phyloP scores from a whole-genome alignment of 2,888 invertebrate genomes.

The Macaria liturata region DNA sequence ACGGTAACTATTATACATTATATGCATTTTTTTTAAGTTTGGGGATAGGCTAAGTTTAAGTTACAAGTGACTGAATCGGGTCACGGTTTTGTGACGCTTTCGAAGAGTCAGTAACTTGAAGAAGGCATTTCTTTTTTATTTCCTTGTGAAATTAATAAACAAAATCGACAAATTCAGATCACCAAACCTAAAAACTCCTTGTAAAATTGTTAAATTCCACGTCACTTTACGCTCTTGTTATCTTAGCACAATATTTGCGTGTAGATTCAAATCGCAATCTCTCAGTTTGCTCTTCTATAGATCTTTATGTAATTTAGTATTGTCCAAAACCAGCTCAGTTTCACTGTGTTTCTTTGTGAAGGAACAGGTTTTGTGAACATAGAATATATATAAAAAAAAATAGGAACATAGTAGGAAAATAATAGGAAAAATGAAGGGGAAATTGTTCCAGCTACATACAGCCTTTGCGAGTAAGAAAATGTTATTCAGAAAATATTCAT shows the following conservation, averaged over 20 bases:
- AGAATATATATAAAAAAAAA: too few relatives aligned
- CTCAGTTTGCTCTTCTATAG: constrained; percentile 21
- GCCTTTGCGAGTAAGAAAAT: constrained; percentile 36
- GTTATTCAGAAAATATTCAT: constrained; percentile 14
- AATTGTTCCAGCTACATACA: constrained; percentile 37
- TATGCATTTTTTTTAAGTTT: too few relatives aligned
- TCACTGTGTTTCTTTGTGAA: constrained; percentile 4
- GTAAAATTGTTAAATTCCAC: constrained; percentile 16
- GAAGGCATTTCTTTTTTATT: too few relatives aligned
- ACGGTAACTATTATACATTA: too few relatives aligned
- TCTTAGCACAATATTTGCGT: constrained; percentile 29
- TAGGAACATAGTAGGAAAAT: too few relatives aligned
- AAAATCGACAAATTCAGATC: too few relatives aligned
- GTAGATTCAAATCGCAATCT: constrained; percentile 19
- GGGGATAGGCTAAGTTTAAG: too few relatives aligned
- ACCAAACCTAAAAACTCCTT: too few relatives aligned
- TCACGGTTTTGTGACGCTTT: too few relatives aligned
- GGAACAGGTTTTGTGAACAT: background rate
- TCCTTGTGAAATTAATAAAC: too few relatives aligned
- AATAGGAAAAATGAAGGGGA: constrained; percentile 34
- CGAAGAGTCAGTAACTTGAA: too few relatives aligned
- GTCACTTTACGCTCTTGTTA: constrained; percentile 16
- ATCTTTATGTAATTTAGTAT: constrained; percentile 28
- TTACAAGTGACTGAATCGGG: too few relatives aligned
- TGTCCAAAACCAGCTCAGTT: constrained; percentile 23